These are phyloP conservation scores for Toxostoma redivivum DNA, from an alignment of 2,113 vertebrate species.

Conservation along the genomic window DNA sequence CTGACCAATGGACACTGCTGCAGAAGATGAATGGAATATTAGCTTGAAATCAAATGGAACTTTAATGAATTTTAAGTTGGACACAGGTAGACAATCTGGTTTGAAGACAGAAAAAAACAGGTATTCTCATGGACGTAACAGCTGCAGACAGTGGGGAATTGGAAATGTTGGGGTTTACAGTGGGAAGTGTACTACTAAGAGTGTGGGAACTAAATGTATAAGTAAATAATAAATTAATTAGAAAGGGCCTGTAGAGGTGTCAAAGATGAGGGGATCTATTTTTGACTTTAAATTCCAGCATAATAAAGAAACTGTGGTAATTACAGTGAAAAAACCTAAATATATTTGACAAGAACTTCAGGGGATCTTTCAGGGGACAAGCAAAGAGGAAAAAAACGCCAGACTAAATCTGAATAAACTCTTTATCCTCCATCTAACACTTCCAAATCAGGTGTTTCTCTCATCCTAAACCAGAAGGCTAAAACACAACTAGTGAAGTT, in stretches of 20 bases:
- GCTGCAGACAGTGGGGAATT: not conserved
- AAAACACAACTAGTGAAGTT: not conserved
- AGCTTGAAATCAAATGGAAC: not conserved
- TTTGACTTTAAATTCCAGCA: not conserved
- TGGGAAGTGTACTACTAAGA: not conserved
- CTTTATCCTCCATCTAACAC: not conserved
- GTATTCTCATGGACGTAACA: not conserved
- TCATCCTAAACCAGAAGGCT: not conserved
- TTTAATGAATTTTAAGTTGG: slow-evolving; percentile 11
- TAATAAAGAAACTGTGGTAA: not conserved
- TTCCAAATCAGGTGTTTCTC: not conserved
- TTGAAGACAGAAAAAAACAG: not conserved
- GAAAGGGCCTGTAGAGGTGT: not conserved
- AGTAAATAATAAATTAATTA: slow-evolving; percentile 8
- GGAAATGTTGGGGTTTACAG: not conserved
- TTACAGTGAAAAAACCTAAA: not conserved
- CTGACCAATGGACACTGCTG: not conserved
- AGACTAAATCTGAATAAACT: not conserved
- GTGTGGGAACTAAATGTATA: not conserved
- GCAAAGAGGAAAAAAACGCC: not conserved
- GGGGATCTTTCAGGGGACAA: not conserved
- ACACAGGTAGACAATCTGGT: not conserved
- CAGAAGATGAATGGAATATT: not conserved
- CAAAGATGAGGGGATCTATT: not conserved
- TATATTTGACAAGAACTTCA: not conserved